Base-by-base conservation (phyloP, 1,140 invertebrate genomes). In the Adelges cooleyi region DNA sequence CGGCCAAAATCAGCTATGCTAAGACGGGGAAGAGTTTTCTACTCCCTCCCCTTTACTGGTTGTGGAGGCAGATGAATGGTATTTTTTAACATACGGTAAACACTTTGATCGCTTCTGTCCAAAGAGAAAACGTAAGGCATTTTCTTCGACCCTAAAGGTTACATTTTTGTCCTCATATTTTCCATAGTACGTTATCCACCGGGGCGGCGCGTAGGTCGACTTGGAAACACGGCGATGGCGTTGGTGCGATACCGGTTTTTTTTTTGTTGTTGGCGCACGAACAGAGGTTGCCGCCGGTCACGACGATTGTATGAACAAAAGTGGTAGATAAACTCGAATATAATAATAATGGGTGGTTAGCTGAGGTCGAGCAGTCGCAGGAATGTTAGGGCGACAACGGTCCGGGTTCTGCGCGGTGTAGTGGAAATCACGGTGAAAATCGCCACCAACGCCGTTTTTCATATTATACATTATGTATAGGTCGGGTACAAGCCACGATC, bases 171-270 rank as follows among this genome's bases (percentile, higher is more conserved):
- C 22, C 15, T 50, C 9, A 27, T 6, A 8, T 29, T 51, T 51
- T 51, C 23, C 49, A 13, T n/a, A 8, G 22, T 29, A 10, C 29
- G 9, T 25, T n/a, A 2, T 13, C 20, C 11, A 17, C 23, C 4
- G 9, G 49, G 18, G 15, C 22, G 22, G 25, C 50, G 17, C 17
- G 11, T n/a, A n/a, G n/a, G n/a, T n/a, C n/a, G n/a, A n/a, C n/a
- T n/a, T n/a, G n/a, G n/a, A n/a, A n/a, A 54, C 22, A 22, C 36
- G 52, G 42, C 42, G 42, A 54, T 20, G 3, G 29, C 33, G 5
- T 5, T 18, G 52, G 29, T 40, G n/a, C 52, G 15, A 54, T 54
- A 54, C 52, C 52, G 20, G 52, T 54, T 54, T n/a, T n/a, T n/a
- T n/a, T n/a, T n/a, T n/a, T n/a, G n/a, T n/a, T n/a, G n/a, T 9